phyloP scores from a whole-genome alignment of 2,113 vertebrate species.

The Paratilapia polleni region DNA sequence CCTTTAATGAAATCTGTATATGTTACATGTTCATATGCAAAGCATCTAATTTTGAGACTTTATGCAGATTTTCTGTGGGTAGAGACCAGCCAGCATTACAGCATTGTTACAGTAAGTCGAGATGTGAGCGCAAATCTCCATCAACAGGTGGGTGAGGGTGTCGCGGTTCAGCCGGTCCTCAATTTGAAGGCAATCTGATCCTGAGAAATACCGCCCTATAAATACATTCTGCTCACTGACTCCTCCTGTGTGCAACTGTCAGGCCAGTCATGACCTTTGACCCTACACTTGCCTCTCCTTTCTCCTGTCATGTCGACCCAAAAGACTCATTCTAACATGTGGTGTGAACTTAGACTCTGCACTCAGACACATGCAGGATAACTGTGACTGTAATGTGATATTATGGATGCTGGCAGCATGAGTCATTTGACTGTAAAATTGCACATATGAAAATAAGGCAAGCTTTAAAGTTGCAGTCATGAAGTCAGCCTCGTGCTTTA shows the following conservation, averaged over 20 bases:
- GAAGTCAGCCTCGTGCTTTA: background rate
- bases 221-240: slow-evolving; percentile 77
- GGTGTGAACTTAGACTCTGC: background rate
- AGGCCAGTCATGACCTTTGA: slow-evolving; percentile 61
- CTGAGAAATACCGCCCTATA: slow-evolving; percentile 81
- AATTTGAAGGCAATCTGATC: slow-evolving; percentile 78
- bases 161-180: slow-evolving; percentile 43
- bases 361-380: background rate
- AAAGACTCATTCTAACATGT: slow-evolving; percentile 52
- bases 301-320: background rate
- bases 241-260: slow-evolving; percentile 64
- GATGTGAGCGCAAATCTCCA: slow-evolving; percentile 62
- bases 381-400: background rate
- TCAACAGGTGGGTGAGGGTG: slow-evolving; percentile 78
- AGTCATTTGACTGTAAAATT: slow-evolving; percentile 61
- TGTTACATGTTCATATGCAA: background rate
- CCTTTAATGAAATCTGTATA: too few relatives aligned
- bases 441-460: slow-evolving; percentile 9
- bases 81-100: background rate
- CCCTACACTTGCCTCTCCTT: slow-evolving; percentile 35
- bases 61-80: fast-evolving
- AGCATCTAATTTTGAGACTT: background rate
- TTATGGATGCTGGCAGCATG: background rate
- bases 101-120: slow-evolving; percentile 38
- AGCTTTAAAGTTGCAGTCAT: background rate